Base-by-base conservation (phyloP, 1,140 invertebrate species). In the Chlorops oryzae region DNA sequence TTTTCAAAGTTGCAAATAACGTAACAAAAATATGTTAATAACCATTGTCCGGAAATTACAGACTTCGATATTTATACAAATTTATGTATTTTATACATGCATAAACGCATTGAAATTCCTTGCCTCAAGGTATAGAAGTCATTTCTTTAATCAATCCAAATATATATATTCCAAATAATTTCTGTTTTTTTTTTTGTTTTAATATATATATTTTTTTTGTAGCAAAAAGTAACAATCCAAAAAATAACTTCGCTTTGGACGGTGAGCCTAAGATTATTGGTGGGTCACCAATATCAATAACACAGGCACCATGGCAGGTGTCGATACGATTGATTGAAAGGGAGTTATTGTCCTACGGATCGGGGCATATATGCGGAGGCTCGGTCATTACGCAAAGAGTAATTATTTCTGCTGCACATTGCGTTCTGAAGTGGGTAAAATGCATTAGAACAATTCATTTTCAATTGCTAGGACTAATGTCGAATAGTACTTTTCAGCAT, bases 351-450 rank as follows among this genome's bases (percentile, higher is more conserved):
- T 42, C 27, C 18, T 67, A 51, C 28, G 65, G 65, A 3, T 46
- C 52, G 5, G 64, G 66, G 1, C 80, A 82, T 50, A 59, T 74
- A 18, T 84, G 82, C 56, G 82, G 82, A 7, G 82, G 80, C 1
- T 64, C 77, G 2, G 76, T 83, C 3, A 73, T 84, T 12, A 72
- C 73, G 10, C 59, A 69, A 15, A 74, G 76, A 25, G 65, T 78
- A 22, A 66, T 86, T n/a, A 54, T 83, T 5, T 84, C 82, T 21
- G 85, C 85, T 10, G 83, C 83, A 5, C 84, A 87, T 62, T 87
- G 85, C 62, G 35, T 50, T 1, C 48, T 51, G 17, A 57, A 58
- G 65, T 67, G 37, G 44, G 64, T 51, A 22, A 1, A 3, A 48
- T 15, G 27, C 1, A 20, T 47, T 38, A 37, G 17, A 46, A 21